phyloP scores from a whole-genome alignment of 2,113 vertebrate species.

The Corythornis cristatus region DNA sequence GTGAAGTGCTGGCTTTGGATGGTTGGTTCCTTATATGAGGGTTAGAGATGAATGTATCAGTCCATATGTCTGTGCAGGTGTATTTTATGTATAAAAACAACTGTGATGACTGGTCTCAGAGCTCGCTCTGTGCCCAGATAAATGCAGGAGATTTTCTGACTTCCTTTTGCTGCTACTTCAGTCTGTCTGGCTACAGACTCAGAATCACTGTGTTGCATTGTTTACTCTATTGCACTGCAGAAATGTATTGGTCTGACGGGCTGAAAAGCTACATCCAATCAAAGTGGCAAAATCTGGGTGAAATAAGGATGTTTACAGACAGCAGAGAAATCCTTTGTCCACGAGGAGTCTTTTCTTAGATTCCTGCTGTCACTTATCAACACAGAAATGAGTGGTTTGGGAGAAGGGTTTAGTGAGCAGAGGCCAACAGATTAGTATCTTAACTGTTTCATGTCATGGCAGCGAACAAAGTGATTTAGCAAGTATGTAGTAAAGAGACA shows the following conservation, averaged over 20 bases:
- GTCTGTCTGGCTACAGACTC: conserved; percentile 54
- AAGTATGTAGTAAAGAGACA: background rate
- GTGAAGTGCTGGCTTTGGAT: background rate
- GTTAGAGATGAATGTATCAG: conserved; percentile 39
- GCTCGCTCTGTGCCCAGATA: conserved; percentile 7
- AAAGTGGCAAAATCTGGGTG: background rate
- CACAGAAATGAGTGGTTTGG: background rate
- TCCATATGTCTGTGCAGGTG: background rate
- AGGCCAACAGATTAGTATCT: background rate
- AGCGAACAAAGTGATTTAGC: background rate
- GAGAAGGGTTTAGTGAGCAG: background rate
- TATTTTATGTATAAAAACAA: conserved; percentile 42
- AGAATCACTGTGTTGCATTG: conserved; percentile 42
- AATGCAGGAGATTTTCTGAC: conserved; percentile 42
- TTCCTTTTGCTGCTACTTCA: conserved; percentile 54
- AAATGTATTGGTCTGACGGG: conserved; percentile 13
- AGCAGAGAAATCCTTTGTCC: background rate
- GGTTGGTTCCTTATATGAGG: background rate
- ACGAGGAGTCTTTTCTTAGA: background rate
- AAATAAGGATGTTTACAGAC: conserved; percentile 26
- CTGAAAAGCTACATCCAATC: background rate
- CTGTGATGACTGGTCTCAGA: conserved; percentile 58
- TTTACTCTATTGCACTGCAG: conserved; percentile 44
- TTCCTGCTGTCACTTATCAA: background rate
- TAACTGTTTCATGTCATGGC: background rate